phyloP scores from a whole-genome alignment of 2,113 vertebrate genomes.

The Nansenia antarctica region DNA sequence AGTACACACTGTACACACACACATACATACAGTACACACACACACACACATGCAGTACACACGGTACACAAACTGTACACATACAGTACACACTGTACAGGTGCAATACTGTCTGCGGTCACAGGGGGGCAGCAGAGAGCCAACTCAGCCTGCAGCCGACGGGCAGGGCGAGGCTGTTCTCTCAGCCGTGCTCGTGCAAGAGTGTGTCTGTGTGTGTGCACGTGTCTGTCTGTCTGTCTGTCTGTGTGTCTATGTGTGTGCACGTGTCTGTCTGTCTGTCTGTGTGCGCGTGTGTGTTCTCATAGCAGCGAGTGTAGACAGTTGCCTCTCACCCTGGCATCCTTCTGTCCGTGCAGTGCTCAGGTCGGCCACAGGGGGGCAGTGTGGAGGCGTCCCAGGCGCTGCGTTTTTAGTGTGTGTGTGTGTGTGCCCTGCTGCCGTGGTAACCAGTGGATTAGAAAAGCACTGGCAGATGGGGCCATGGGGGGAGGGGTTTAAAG shows the following conservation, averaged over 20 bases:
- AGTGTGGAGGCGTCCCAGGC: neutral
- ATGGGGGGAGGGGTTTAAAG: slow-evolving; percentile 52
- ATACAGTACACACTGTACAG: neutral
- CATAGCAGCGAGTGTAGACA: no score
- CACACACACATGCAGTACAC: neutral
- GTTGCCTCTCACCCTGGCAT: neutral
- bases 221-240: neutral
- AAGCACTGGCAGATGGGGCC: slow-evolving; percentile 73
- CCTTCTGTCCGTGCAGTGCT: neutral
- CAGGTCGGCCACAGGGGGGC: neutral
- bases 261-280: neutral
- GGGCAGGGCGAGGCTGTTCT: neutral
- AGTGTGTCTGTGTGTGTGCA: neutral
- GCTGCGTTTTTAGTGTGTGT: neutral
- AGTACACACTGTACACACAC: neutral
- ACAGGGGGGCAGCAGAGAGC: slow-evolving; percentile 51
- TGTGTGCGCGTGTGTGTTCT: neutral
- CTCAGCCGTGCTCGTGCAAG: neutral
- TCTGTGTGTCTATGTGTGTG: neutral
- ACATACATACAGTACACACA: neutral
- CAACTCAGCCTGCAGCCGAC: neutral
- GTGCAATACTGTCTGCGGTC: slow-evolving; percentile 14
- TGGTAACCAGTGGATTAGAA: slow-evolving; percentile 76
- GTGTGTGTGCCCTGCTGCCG: slow-evolving; percentile 19
- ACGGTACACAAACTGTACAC: neutral